A percentile compares a stretch with the other conserved stretches of the same genome.
Evolutionary conservation across 2,888 invertebrate species (phyloP).

Genomic region (Polydesmus complanatus): DNA sequence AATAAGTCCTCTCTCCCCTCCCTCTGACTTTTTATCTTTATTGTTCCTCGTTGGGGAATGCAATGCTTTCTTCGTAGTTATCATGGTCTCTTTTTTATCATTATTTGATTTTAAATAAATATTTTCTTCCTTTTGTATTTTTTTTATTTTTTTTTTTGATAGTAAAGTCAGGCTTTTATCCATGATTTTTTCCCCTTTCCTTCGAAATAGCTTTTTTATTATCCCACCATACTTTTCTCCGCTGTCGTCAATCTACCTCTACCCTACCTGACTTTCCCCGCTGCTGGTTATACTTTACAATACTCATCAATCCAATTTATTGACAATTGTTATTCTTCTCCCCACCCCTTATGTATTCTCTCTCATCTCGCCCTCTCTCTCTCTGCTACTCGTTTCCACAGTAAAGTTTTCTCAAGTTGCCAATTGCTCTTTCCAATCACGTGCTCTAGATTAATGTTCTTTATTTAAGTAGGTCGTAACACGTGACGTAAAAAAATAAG

Average conservation of each 20-base stretch:
- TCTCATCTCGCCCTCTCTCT: no score
- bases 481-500: not conserved
- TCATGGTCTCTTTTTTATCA: no score
- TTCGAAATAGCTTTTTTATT: not conserved
- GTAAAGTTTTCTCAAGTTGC: not conserved
- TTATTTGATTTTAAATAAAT: no score
- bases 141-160: not conserved
- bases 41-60: no score
- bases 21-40: no score
- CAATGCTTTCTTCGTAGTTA: no score
- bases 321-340: not conserved
- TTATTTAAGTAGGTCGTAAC: not conserved
- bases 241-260: not conserved
- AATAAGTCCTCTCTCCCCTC: no score
- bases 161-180: not conserved
- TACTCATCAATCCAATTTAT: not conserved
- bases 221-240: not conserved
- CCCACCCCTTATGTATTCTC: no score
- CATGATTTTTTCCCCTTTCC: not conserved
- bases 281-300: not conserved
- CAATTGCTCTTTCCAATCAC: not conserved
- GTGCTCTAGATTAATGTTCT: not conserved
- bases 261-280: not conserved
- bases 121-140: no score
- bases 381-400: no score